Evolutionary conservation across 2,113 vertebrate genomes (phyloP).

Genomic region (Lamprologus lemairii): DNA sequence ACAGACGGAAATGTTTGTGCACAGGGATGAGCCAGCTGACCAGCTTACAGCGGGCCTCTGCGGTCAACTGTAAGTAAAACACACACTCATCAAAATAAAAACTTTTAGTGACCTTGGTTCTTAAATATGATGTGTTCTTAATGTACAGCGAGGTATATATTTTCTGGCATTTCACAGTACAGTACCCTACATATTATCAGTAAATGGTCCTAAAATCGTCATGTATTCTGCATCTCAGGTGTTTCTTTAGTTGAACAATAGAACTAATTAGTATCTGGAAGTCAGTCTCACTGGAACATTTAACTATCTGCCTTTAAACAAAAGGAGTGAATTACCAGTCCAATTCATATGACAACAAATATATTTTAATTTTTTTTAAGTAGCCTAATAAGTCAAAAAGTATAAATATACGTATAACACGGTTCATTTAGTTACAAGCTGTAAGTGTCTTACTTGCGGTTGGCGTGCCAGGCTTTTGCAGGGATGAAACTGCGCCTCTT

Average conservation of each 20-base stretch:
- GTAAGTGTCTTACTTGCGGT: slow-evolving; percentile 76
- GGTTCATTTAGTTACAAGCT: not conserved
- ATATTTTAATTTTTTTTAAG: not conserved
- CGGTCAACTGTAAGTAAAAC: slow-evolving; percentile 73
- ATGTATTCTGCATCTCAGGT: not conserved
- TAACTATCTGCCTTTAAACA: not conserved
- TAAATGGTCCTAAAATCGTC: not conserved
- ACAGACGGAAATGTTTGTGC: slow-evolving; percentile 78
- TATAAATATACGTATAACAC: not conserved
- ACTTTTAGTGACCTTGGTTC: not conserved
- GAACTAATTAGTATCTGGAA: not conserved
- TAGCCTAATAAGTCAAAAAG: not conserved
- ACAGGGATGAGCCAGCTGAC: slow-evolving; percentile 91
- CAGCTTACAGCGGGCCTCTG: slow-evolving; percentile 83
- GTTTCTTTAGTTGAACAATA: not conserved
- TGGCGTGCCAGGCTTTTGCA: slow-evolving; percentile 76
- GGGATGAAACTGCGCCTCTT: slow-evolving; percentile 76
- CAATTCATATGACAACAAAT: not conserved
- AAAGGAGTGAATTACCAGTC: not conserved
- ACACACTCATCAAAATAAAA: not conserved
- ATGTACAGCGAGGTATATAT: not conserved
- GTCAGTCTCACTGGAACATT: not conserved
- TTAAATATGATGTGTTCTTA: not conserved
- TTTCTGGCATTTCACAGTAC: not conserved
- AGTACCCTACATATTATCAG: not conserved